These are phyloP conservation scores for Chymomyza fuscimana DNA, from an alignment of 2,888 invertebrate species.

Conservation along the genomic window DNA sequence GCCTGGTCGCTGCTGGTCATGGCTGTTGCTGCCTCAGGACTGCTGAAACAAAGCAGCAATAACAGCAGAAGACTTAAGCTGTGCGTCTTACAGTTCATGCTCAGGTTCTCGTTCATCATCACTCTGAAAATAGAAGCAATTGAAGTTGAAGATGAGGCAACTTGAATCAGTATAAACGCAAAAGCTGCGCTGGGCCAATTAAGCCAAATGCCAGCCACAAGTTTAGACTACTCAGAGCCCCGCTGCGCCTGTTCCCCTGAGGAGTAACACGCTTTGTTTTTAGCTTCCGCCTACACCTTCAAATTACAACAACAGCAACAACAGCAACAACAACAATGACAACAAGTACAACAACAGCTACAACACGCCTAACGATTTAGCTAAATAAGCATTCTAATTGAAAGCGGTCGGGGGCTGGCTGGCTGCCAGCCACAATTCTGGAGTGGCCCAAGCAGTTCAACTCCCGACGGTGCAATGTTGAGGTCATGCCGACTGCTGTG, in stretches of 20 bases:
- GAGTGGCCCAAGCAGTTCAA: slow-evolving; percentile 21
- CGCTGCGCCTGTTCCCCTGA: slow-evolving; percentile 2
- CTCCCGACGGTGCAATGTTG: slow-evolving; percentile 46
- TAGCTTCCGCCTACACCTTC: slow-evolving; percentile 54
- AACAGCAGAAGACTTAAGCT: slow-evolving; percentile 35
- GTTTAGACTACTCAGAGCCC: neutral
- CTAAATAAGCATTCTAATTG: slow-evolving; percentile 73
- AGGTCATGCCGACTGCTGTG: slow-evolving; percentile 61
- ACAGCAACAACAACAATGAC: slow-evolving; percentile 53
- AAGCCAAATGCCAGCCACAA: slow-evolving; percentile 37
- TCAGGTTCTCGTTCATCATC: slow-evolving; percentile 17
- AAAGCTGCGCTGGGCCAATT: slow-evolving; percentile 35
- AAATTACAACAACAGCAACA: slow-evolving; percentile 49
- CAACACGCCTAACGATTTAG: slow-evolving; percentile 65
- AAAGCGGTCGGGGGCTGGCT: slow-evolving; percentile 47
- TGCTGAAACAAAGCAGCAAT: slow-evolving; percentile 34
- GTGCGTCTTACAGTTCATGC: slow-evolving; percentile 20
- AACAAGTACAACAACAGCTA: slow-evolving; percentile 1
- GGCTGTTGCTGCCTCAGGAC: slow-evolving; percentile 31
- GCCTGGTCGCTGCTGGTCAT: slow-evolving; percentile 44
- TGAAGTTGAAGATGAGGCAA: neutral
- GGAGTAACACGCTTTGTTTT: slow-evolving; percentile 19
- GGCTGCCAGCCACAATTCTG: neutral
- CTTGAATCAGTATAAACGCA: neutral
- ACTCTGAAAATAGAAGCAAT: slow-evolving; percentile 20